Conservation (phyloP, 2,113 vertebrate species). For the Myxocyprinus asiaticus region DNA sequence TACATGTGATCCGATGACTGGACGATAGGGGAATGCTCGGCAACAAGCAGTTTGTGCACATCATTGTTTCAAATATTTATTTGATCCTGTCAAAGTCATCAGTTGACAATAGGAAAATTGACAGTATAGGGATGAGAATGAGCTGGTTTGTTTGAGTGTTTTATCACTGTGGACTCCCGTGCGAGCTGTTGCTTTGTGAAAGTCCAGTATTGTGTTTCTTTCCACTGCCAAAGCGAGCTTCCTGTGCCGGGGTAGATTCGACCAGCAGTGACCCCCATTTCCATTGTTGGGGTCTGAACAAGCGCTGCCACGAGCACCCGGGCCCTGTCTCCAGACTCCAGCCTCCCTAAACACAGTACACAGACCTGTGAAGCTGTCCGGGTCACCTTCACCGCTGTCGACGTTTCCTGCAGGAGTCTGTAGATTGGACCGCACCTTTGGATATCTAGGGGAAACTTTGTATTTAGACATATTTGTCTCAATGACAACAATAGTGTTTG, state of each 20-base stretch:
- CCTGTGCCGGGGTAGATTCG: constrained; percentile 82
- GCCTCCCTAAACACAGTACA: constrained; percentile 27
- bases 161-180: constrained; percentile 62
- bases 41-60: constrained; percentile 37
- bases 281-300: constrained; percentile 83
- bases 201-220: constrained; percentile 88
- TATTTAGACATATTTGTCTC: constrained; percentile 25
- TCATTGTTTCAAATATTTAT: constrained; percentile 57
- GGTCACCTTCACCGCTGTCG: constrained; percentile 64
- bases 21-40: constrained; percentile 33
- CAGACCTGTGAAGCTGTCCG: constrained; percentile 35
- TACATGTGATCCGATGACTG: constrained; percentile 10
- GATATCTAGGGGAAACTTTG: constrained; percentile 23
- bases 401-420: constrained; percentile 57
- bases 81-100: constrained; percentile 55
- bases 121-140: constrained; percentile 62
- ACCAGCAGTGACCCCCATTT: constrained; percentile 82
- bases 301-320: constrained; percentile 78
- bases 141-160: constrained; percentile 68
- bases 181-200: constrained; percentile 67
- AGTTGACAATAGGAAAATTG: constrained; percentile 65
- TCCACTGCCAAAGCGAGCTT: constrained; percentile 86
- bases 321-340: constrained; percentile 58
- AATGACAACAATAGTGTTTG: constrained; percentile 22
- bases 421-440: constrained; percentile 62